Evolutionary conservation across 2,797 vertebrate genomes (phyloP), one percentile per base, ranked within the genome.

Genomic region (Coluber constrictor): DNA sequence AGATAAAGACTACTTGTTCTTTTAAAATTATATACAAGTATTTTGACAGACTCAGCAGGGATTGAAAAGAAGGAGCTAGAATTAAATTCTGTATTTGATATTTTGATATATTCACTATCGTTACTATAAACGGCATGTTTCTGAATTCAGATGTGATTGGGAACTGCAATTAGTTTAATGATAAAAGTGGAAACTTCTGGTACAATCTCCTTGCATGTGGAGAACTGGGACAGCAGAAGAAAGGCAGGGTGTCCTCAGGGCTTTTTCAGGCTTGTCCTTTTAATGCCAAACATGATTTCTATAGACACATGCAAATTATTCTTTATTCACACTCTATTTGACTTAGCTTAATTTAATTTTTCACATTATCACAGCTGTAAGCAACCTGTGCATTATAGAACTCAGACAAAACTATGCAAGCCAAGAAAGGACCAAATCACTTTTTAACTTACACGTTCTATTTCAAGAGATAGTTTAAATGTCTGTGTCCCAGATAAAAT

Each of bases 301-400:
- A 37, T 32, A 90, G n/a, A 37, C 18, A 37, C 12, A 37, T 18
- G n/a, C 51, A 90, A 90, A 79, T 90, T 56, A 8, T 63, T 63
- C 25, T 90, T 83, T 43, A 90, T 37, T 74, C 63, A 63, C 47
- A 61, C 59, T 9, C 57, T 8, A 32, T 23, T 54, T 54, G 12
- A 51, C 16, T 90, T 94, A 43, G 8, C 37, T 92, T 94, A 95
- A 92, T 92, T 86, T 47, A 25, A 91, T 92, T 83, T 47, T 93
- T 94, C 74, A 91, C 87, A 92, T 94, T 90, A 92, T 92, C n/a
- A 94, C 88, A 79, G 43, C 66, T 94, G 95, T 94, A 90, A 6
- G 79, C 1, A 5, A 16, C 92, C 93, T 94, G 4, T 83, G 25
- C 63, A 3, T 90, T 57, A 11, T 16, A 94, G 93, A 90, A 88